phyloP scores from a whole-genome alignment of 1,140 invertebrate genomes.

The Panagrolaimus sp. region DNA sequence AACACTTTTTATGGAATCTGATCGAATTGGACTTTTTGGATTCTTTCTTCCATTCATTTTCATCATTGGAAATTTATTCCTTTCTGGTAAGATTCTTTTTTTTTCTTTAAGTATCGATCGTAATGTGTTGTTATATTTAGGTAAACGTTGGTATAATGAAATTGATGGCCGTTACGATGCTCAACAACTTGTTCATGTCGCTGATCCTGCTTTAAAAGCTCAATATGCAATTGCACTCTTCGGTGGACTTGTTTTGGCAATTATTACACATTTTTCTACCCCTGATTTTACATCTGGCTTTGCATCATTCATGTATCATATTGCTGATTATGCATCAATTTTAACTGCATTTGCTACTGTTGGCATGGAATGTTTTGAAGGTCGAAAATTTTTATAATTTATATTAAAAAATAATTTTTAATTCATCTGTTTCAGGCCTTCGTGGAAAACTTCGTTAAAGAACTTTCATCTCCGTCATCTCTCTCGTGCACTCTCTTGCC shows the following conservation, averaged over 20 bases:
- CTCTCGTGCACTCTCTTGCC: too few species aligned
- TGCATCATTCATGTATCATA: slow-evolving; percentile 22
- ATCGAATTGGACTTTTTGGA: slow-evolving; percentile 22
- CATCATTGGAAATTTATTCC: slow-evolving; percentile 14
- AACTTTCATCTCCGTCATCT: too few species aligned
- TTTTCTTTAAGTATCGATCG: too few species aligned
- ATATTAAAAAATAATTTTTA: too few species aligned
- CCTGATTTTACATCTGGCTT: slow-evolving; percentile 17
- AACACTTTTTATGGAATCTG: slow-evolving; percentile 21
- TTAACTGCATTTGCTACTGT: background rate
- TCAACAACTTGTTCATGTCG: slow-evolving; percentile 24
- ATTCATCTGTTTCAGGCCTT: too few species aligned
- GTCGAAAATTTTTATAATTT: too few species aligned
- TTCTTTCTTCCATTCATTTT: slow-evolving; percentile 22
- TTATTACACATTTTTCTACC: slow-evolving; percentile 24
- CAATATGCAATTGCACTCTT: slow-evolving; percentile 28
- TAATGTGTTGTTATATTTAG: too few species aligned
- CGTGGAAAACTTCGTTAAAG: too few species aligned
- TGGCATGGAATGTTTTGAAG: slow-evolving; percentile 27
- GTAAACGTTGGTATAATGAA: slow-evolving; percentile 23
- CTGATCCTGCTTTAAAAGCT: slow-evolving; percentile 21
- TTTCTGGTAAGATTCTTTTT: too few species aligned
- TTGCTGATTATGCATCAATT: slow-evolving; percentile 26
- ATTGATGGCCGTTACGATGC: slow-evolving; percentile 30
- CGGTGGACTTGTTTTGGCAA: slow-evolving; percentile 21